Conservation (phyloP, 2,797 vertebrate species). For the Ambastaia sidthimunki region DNA sequence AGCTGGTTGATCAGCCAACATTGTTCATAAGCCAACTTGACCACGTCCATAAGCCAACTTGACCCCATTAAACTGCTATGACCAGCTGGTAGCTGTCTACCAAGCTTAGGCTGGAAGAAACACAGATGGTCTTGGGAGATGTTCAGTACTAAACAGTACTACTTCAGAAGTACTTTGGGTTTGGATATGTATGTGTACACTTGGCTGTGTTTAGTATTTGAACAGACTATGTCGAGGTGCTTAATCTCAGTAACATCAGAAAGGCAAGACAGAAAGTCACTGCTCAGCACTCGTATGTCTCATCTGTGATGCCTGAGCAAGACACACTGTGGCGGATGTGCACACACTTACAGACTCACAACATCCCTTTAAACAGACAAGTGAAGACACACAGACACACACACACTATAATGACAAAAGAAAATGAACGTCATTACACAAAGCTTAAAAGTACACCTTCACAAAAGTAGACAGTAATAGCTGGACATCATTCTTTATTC, state of each 20-base stretch:
- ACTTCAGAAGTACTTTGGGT: background rate
- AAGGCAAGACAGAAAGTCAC: slow-evolving; percentile 22
- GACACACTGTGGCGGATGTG: background rate
- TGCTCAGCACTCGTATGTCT: slow-evolving; percentile 7
- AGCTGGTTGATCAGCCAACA: background rate
- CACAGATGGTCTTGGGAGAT: too few relatives aligned
- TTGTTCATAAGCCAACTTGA: too few relatives aligned
- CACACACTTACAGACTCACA: slow-evolving; percentile 32
- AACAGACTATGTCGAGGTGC: background rate
- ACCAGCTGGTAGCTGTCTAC: too few relatives aligned
- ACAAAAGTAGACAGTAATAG: too few relatives aligned
- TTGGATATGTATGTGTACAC: background rate
- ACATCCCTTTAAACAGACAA: too few relatives aligned
- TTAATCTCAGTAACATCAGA: slow-evolving; percentile 1
- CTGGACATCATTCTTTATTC: too few relatives aligned
- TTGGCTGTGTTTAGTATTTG: background rate
- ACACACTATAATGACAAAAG: too few relatives aligned
- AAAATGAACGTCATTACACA: too few relatives aligned
- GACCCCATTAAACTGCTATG: too few relatives aligned
- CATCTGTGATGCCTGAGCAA: background rate
- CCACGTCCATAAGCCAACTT: too few relatives aligned
- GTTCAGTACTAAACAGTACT: too few relatives aligned
- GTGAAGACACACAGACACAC: slow-evolving; percentile 3
- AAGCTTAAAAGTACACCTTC: background rate
- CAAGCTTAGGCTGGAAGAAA: too few relatives aligned